phyloP scores from a whole-genome alignment of 2,797 vertebrate species.

The Cheracebus regulus region DNA sequence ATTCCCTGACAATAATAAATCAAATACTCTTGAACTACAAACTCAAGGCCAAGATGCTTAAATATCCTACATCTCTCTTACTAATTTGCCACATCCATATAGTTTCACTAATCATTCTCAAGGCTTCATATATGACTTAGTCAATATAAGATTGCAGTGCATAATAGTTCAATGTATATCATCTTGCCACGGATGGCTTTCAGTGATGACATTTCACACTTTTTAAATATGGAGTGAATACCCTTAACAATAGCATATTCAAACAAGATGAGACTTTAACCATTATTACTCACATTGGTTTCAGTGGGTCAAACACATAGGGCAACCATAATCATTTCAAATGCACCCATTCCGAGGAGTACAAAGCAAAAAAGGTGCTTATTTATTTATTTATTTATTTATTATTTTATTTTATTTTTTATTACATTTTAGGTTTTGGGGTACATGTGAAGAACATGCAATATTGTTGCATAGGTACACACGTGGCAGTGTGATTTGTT shows the following conservation, averaged over 20 bases:
- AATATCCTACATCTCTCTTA: neutral
- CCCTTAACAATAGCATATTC: no score
- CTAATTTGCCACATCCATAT: neutral
- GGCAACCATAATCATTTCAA: accelerated
- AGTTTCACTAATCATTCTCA: neutral
- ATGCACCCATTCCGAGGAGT: accelerated
- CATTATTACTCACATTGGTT: neutral
- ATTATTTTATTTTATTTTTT: no score
- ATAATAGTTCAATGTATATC: neutral
- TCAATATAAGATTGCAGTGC: no score
- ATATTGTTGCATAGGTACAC: no score
- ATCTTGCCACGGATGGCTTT: neutral
- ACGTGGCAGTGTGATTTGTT: no score
- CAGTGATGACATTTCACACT: neutral
- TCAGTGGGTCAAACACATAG: neutral
- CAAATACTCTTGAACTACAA: neutral
- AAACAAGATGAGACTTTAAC: neutral
- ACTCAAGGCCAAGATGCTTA: neutral
- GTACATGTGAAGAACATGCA: no score
- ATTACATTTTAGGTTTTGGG: no score
- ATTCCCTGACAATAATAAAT: neutral
- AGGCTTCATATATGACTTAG: neutral
- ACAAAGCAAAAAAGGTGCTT: neutral
- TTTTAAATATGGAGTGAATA: neutral
- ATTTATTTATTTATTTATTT: no score